Percentiles rank a stretch among this genome's conserved stretches.
These are phyloP conservation scores for Struthio camelus DNA, from an alignment of 2,113 vertebrate genomes.

Conservation along the genomic window DNA sequence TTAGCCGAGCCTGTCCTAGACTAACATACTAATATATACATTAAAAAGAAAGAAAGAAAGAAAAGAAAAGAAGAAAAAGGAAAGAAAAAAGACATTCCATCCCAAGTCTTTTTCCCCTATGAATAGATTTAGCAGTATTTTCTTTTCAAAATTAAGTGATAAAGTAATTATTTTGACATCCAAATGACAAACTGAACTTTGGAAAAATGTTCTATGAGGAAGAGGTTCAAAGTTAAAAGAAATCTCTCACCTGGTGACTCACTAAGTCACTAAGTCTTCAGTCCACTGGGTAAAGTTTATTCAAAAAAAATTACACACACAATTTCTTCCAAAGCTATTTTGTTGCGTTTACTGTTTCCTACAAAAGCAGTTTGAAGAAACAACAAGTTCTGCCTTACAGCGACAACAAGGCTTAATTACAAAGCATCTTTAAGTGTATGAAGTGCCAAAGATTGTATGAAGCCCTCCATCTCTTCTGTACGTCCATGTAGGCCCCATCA, in stretches of 20 bases:
- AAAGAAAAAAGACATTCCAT: fast-evolving
- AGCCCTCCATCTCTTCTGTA: background rate
- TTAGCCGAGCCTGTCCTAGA: background rate
- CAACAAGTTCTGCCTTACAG: background rate
- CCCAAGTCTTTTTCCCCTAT: background rate
- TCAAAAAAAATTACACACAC: background rate
- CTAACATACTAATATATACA: background rate
- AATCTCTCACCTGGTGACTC: background rate
- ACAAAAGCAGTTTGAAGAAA: background rate
- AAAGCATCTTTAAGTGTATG: background rate
- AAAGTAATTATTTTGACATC: background rate
- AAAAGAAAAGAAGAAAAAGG: no score
- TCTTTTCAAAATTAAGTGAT: background rate
- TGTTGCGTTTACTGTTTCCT: background rate
- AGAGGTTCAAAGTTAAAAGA: no score
- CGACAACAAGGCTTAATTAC: background rate
- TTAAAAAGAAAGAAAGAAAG: background rate
- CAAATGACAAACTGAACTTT: background rate
- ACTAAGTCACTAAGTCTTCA: background rate
- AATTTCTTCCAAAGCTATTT: background rate
- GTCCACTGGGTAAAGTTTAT: background rate
- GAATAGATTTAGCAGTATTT: background rate
- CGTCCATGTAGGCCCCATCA: background rate
- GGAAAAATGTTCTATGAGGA: background rate
- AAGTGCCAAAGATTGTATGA: background rate